Evolutionary conservation across 2,797 vertebrate genomes (phyloP), one percentile per base, ranked within the genome.

Genomic region (Philypnodon macrostomus): DNA sequence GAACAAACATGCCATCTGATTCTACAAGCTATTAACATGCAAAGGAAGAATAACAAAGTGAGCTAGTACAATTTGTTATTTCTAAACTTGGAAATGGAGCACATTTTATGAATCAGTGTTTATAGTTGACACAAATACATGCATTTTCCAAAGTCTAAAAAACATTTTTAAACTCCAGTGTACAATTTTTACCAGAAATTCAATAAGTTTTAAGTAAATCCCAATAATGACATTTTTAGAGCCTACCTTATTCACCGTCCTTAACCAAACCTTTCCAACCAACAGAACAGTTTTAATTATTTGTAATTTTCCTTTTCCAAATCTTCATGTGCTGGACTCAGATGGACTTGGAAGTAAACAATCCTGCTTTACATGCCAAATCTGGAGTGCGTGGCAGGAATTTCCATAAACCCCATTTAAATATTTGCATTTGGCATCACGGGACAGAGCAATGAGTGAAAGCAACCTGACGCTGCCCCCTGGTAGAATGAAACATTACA

Each of bases 371-470:
- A 90, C 88, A 90, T 90, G 82, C 74, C 89, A 89, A 91, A 90
- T 87, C 79, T 74, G 73, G 74, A 70, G 60, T 85, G 83, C 85
- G 88, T 89, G 58, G 71, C 70, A 83, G 67, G 73, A 76, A 91
- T 92, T 91, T 92, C 87, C 91, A 91, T 92, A 91, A 85, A 53
- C 80, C 58, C 72, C 68, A 87, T 91, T 90, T 90, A 83, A 89
- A 89, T 88, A 90, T 90, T 90, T 91, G 88, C 88, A 90, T 89
- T 58, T 53, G 64, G 70, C 74, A 81, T 77, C 77, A 75, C 52
- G 48, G 70, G 71, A 79, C 35, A 8, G 62, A 49, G 48, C 47
- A 23, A 41, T 53, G 44, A 70, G 63, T 34, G 59, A 30, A 61
- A 34, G 47, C 26, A 46, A 45, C 27, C 38, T 24, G n/a, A n/a